phyloP scores from a whole-genome alignment of 2,888 invertebrate species.

The Drosophila borborema region DNA sequence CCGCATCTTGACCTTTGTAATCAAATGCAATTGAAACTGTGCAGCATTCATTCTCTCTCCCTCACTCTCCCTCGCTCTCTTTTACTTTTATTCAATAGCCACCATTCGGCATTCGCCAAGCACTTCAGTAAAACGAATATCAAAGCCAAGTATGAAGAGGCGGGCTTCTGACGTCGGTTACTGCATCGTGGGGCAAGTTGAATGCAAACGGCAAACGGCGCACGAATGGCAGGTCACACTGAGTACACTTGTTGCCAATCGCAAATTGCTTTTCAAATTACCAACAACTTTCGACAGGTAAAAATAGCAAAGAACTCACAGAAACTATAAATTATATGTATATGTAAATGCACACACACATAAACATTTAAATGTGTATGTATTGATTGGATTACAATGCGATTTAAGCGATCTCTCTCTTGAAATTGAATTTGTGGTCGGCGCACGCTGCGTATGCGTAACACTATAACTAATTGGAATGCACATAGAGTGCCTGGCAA shows the following conservation, averaged over 20 bases:
- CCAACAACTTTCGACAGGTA: constrained; percentile 61
- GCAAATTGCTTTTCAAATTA: constrained; percentile 57
- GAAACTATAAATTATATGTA: constrained; percentile 29
- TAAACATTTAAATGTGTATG: not conserved
- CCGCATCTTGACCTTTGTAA: constrained; percentile 44
- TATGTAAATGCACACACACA: not conserved
- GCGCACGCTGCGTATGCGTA: constrained; percentile 54
- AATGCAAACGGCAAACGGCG: constrained; percentile 13
- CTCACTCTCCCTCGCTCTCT: not conserved
- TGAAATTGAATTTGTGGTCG: constrained; percentile 42
- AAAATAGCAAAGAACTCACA: constrained; percentile 49
- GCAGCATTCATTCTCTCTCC: constrained; percentile 21
- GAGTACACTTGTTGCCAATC: constrained; percentile 74
- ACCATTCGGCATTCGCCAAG: constrained; percentile 23
- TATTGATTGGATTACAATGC: constrained; percentile 37
- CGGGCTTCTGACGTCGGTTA: not conserved
- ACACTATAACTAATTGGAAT: constrained; percentile 62
- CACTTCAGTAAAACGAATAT: constrained; percentile 40
- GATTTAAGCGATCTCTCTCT: constrained; percentile 19
- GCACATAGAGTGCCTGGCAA: constrained; percentile 22
- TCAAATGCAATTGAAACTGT: constrained; percentile 60
- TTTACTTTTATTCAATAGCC: constrained; percentile 28
- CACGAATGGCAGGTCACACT: constrained; percentile 32
- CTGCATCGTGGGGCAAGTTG: constrained; percentile 11
- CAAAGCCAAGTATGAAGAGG: constrained; percentile 8